A percentile compares a stretch with the other conserved stretches of the same genome.
Conservation (phyloP, 2,888 invertebrate species). For the Molanna angustata region DNA sequence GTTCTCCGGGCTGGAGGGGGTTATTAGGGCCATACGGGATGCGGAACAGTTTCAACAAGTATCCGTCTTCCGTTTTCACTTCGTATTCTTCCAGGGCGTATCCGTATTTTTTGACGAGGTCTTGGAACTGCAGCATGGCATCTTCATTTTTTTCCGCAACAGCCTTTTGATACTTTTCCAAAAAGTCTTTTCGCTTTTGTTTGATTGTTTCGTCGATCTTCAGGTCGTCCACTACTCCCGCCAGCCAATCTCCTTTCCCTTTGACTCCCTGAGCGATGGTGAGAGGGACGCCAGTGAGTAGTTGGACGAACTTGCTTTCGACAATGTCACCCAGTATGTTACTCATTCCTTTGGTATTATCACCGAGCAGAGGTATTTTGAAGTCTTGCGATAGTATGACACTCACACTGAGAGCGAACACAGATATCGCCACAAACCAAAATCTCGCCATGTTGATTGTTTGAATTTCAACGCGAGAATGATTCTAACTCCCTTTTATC, state of each 20-base stretch:
- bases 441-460: too few relatives aligned
- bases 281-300: conserved; percentile 17
- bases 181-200: conserved; percentile 38
- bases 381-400: too few relatives aligned
- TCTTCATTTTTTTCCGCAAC: conserved; percentile 38
- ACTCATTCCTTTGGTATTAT: too few relatives aligned
- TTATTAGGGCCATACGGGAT: conserved; percentile 44
- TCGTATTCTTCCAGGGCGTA: conserved; percentile 46
- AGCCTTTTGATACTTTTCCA: conserved; percentile 38
- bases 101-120: conserved; percentile 43
- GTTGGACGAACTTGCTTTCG: conserved; percentile 3
- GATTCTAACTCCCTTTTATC: too few relatives aligned
- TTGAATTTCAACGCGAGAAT: too few relatives aligned
- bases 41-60: conserved; percentile 46
- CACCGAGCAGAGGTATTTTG: too few relatives aligned
- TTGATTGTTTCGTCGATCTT: conserved; percentile 10
- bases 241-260: conserved; percentile 19
- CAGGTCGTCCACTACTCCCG: conserved; percentile 13
- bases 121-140: conserved; percentile 40
- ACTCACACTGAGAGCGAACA: too few relatives aligned
- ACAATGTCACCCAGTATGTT: conserved; percentile 16
- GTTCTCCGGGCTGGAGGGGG: conserved; percentile 33
- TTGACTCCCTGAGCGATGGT: conserved; percentile 16
- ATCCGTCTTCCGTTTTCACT: conserved; percentile 48
- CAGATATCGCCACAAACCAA: too few relatives aligned